Percentiles rank a stretch among this genome's conserved stretches.
These are phyloP conservation scores for Calidris pygmaea DNA, from an alignment of 2,113 vertebrate species.

Conservation along the genomic window DNA sequence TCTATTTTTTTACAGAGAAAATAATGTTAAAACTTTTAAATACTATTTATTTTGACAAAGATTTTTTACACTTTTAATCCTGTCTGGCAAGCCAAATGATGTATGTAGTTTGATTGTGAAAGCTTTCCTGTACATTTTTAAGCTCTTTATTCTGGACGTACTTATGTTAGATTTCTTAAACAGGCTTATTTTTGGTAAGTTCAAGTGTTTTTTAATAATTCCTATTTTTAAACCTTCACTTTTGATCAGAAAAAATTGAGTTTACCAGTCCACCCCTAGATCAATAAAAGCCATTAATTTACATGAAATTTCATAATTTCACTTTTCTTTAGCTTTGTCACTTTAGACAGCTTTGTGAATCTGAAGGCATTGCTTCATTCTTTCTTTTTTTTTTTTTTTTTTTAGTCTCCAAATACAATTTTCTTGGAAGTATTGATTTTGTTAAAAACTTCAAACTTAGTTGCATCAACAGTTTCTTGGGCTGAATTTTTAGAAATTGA, in stretches of 20 bases:
- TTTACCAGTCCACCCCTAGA: fast-evolving
- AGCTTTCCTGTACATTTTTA: not conserved
- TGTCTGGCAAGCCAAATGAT: not conserved
- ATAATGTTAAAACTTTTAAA: not conserved
- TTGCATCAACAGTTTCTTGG: not conserved
- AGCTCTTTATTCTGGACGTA: not conserved
- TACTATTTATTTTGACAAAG: not conserved
- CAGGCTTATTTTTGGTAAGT: not conserved
- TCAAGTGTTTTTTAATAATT: not conserved
- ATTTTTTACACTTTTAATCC: not conserved
- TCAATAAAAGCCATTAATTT: not conserved
- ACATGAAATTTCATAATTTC: not conserved
- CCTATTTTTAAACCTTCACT: not conserved
- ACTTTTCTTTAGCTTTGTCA: not conserved
- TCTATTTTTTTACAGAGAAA: not conserved
- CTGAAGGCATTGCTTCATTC: not conserved
- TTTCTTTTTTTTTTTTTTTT: not conserved
- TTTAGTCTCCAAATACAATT: not conserved
- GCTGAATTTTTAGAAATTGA: not conserved
- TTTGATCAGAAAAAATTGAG: not conserved
- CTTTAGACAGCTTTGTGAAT: not conserved
- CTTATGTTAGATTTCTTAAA: not conserved
- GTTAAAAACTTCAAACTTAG: not conserved
- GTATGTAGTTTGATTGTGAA: not conserved
- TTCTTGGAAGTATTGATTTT: not conserved